phyloP scores from a whole-genome alignment of 2,888 invertebrate species.

The Alcis repandata region DNA sequence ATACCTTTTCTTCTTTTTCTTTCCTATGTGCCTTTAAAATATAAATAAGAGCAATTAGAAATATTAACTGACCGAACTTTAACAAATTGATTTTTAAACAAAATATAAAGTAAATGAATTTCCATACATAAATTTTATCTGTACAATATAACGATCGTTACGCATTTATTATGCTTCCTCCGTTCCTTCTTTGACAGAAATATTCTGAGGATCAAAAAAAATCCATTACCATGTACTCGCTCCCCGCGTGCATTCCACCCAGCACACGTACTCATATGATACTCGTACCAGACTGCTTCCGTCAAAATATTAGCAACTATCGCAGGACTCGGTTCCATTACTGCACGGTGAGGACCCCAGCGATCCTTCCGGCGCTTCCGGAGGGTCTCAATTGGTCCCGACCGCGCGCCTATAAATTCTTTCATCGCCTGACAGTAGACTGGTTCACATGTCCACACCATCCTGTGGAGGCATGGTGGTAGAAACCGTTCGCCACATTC shows the following conservation, averaged over 20 bases:
- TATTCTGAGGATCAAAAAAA: too few species aligned
- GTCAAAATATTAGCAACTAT: slow-evolving; percentile 50
- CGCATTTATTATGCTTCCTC: too few species aligned
- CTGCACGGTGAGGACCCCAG: slow-evolving; percentile 52
- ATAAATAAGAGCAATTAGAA: too few species aligned
- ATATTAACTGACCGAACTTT: too few species aligned
- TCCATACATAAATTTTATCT: too few species aligned
- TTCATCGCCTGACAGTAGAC: slow-evolving; percentile 79
- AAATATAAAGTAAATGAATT: too few species aligned
- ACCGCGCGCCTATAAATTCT: slow-evolving; percentile 80
- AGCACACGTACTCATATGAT: neutral
- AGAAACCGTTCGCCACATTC: slow-evolving; percentile 61
- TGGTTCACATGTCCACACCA: slow-evolving; percentile 71
- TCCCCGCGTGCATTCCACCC: neutral
- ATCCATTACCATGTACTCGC: neutral
- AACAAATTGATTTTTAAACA: too few species aligned
- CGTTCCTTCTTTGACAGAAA: too few species aligned
- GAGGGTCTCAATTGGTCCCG: slow-evolving; percentile 66
- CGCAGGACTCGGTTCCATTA: slow-evolving; percentile 36
- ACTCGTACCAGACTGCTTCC: neutral
- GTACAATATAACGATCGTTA: too few species aligned
- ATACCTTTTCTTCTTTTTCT: too few species aligned
- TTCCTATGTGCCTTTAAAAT: too few species aligned
- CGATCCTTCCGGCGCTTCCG: slow-evolving; percentile 78
- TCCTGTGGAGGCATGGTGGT: slow-evolving; percentile 64